Percentiles rank a stretch among this genome's conserved stretches.
These are phyloP conservation scores for Hydrolagus colliei DNA, from an alignment of 2,797 vertebrate species.

Conservation along the genomic window DNA sequence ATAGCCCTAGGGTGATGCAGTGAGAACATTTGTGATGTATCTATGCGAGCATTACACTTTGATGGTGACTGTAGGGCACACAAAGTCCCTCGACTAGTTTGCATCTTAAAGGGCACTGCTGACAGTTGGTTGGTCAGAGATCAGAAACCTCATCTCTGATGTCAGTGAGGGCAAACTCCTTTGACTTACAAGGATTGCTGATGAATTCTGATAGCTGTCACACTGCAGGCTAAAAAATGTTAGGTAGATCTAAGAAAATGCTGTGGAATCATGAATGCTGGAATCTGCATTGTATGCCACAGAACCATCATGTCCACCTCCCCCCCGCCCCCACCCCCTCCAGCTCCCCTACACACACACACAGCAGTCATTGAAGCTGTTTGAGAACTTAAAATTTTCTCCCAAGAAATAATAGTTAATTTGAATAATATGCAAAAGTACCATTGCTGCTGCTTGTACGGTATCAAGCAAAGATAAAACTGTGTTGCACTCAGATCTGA, in stretches of 20 bases:
- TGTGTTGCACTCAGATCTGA: no score
- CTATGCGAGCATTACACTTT: slow-evolving; percentile 38
- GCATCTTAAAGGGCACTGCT: slow-evolving; percentile 42
- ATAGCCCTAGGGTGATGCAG: slow-evolving; percentile 26
- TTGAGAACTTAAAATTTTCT: no score
- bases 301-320: neutral
- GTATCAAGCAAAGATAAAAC: neutral
- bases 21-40: slow-evolving; percentile 29
- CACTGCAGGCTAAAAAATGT: slow-evolving; percentile 17
- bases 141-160: slow-evolving; percentile 39
- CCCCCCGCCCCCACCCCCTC: neutral
- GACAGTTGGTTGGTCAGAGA: slow-evolving; percentile 40
- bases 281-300: neutral
- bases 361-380: no score
- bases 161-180: slow-evolving; percentile 44
- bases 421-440: neutral
- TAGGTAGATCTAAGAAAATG: neutral
- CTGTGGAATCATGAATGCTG: neutral
- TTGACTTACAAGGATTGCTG: slow-evolving; percentile 41
- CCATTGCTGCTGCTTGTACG: neutral
- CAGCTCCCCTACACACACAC: no score
- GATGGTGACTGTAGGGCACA: slow-evolving; percentile 33
- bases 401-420: no score
- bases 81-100: slow-evolving; percentile 40
- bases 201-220: slow-evolving; percentile 31